A percentile compares a stretch with the other conserved stretches of the same genome.
phyloP scores from a whole-genome alignment of 2,888 invertebrate genomes.

The Drosophila diplacantha region DNA sequence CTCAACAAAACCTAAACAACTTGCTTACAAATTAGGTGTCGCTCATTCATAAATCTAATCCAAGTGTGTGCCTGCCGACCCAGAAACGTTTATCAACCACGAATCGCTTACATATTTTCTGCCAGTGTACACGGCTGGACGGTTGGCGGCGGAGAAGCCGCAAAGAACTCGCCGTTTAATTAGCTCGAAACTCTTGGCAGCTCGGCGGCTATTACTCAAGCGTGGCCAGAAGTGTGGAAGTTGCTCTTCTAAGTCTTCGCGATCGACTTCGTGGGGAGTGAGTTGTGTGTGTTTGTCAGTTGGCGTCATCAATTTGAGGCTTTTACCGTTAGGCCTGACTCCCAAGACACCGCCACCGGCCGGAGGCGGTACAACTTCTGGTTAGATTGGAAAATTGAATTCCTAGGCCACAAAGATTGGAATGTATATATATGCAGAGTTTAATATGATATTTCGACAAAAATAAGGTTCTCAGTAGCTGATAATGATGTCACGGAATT shows the following conservation, averaged over 20 bases:
- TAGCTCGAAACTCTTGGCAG: conserved; percentile 50
- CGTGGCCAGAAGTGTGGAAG: conserved; percentile 52
- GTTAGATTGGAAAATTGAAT: conserved; percentile 12
- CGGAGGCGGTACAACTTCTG: conserved; percentile 42
- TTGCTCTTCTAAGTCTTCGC: conserved; percentile 36
- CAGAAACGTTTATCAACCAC: conserved; percentile 49
- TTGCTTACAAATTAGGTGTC: conserved; percentile 27
- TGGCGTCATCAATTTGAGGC: conserved; percentile 59
- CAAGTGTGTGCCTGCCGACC: conserved; percentile 56
- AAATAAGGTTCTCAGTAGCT: not conserved
- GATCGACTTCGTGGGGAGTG: conserved; percentile 23
- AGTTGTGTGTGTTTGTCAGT: conserved; percentile 21
- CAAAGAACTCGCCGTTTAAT: conserved; percentile 50
- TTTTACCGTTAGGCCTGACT: conserved; percentile 61
- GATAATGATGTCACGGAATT: not conserved
- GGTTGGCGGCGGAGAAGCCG: conserved; percentile 7
- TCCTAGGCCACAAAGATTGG: not conserved
- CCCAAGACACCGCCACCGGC: conserved; percentile 44
- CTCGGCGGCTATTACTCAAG: conserved; percentile 50
- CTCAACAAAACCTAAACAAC: conserved; percentile 8
- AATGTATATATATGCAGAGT: not conserved
- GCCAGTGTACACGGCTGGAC: conserved; percentile 26
- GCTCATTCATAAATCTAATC: conserved; percentile 49
- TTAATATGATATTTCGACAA: not conserved
- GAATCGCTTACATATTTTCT: conserved; percentile 25